Evolutionary conservation across 2,888 invertebrate genomes (phyloP), one percentile per base, ranked within the genome.

Genomic region (Hesperia comma): DNA sequence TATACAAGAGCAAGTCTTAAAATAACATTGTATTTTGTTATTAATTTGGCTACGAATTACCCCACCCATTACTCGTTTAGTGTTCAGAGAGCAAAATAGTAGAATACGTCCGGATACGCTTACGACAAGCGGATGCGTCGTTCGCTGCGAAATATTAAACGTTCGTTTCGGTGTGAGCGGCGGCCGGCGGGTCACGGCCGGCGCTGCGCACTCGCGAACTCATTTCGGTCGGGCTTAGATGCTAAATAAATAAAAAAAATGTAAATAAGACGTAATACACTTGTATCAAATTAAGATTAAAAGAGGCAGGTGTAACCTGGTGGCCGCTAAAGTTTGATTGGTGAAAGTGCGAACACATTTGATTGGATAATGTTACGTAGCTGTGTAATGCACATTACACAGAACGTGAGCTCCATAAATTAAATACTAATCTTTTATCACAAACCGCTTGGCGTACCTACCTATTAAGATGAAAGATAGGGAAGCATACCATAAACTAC

Each of bases 81-180:
- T 17, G n/a, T 46, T 15, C 7, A 15, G 43, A 15, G 7, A 17
- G 15, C n/a, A 15, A 46, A 46, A 7, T 1, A 2, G 43, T 15
- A 8, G 8, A 17, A 15, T 17, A 17, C 43, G 15, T 46, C 15
- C 43, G 43, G 43, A 46, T 46, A 46, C 43, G 43, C 43, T 46
- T 15, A 46, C 43, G 37, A 46, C 43, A 15, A 46, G 17, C 43
- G 15, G 43, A 46, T 7, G 43, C 43, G 43, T 46, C 43, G 43
- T 17, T 12, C 0, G 15, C 43, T 46, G 43, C 17, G n/a, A 37
- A 46, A 46, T 46, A 46, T 46, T 46, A 46, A 46, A 46, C 43
- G 8, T 46, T 46, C 43, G 43, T 46, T 46, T 46, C 43, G 8
- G 43, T 46, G 43, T 46, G 43, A 46, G 15, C 43, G 43, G 15